Evolutionary conservation across 2,113 vertebrate species (phyloP), one percentile per base, ranked within the genome.

Genomic region (Arothron firmamentum): DNA sequence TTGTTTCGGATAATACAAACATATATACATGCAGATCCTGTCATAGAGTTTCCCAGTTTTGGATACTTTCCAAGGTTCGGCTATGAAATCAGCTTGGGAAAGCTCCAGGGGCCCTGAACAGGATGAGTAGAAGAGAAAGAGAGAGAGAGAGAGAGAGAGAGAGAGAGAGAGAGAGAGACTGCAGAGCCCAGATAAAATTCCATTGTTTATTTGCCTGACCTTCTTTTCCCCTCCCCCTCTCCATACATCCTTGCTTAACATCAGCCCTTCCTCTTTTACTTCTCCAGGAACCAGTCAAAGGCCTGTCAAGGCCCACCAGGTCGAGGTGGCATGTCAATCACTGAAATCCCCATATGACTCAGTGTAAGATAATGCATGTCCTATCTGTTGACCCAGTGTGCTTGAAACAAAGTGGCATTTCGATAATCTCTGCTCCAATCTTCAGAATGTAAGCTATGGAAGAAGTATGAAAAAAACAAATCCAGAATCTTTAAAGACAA

Each of bases 71-170:
- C 87, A 85, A 79, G 28, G 59, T 61, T 63, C 61, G 43, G 81
- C 83, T 83, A 70, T 82, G 78, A 82, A 86, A 85, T 88, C 75
- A 86, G 79, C 80, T 85, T 87, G 86, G 86, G 81, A 88, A 88
- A 78, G 72, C 72, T 78, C 65, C 61, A 42, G 86, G 79, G 80
- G 68, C 77, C 81, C 80, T 56, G 75, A 77, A 77, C 72, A 78
- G 72, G 85, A 87, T 73, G 62, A 74, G 78, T 75, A 70, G 85
- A 47, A 63, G 70, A 78, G 67, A 65, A 42, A 60, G 49, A 72
- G 60, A 73, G 51, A 42, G 57, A 59, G 19, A 76, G 62, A 72
- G 78, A 77, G 70, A 86, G 50, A 63, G 69, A 77, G 67, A 65
- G 46, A 60, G 49, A 72, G 60, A 73, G 54, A 42, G 57, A 59